Percentiles rank a stretch among this genome's conserved stretches.
These are phyloP conservation scores for Phataginus tetradactyla DNA, from an alignment of 2,797 vertebrate genomes.

Conservation along the genomic window DNA sequence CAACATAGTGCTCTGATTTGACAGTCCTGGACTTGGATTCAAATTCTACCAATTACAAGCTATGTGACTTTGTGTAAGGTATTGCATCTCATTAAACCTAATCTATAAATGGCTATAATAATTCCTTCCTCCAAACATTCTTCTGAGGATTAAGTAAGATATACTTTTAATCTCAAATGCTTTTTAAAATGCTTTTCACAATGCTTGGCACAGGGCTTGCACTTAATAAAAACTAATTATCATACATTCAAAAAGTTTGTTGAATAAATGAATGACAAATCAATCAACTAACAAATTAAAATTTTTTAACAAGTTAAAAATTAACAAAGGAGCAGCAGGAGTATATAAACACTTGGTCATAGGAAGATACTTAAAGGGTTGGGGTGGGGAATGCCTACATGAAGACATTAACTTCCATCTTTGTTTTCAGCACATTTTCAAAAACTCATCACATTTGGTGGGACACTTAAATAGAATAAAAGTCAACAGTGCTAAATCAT, in stretches of 20 bases:
- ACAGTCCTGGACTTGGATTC: neutral
- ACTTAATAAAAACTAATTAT: neutral
- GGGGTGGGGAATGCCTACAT: accelerated
- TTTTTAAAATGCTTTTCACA: neutral
- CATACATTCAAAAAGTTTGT: neutral
- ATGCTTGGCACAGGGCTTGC: neutral
- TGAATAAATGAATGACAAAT: neutral
- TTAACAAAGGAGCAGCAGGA: neutral
- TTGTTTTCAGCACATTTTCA: conserved; percentile 12
- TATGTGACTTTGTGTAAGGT: neutral
- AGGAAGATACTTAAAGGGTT: neutral
- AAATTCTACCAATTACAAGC: neutral
- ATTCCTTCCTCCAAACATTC: conserved; percentile 35
- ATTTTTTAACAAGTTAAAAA: neutral
- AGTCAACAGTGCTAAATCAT: neutral
- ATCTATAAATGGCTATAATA: neutral
- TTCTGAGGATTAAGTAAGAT: neutral
- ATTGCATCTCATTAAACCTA: neutral
- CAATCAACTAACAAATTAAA: neutral
- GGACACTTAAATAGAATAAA: neutral
- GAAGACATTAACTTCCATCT: neutral
- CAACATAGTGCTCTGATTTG: neutral
- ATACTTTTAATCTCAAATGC: neutral
- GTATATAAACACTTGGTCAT: neutral
- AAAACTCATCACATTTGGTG: neutral